Percentiles rank a stretch among this genome's conserved stretches.
These are phyloP conservation scores for Chloroclystis v-ata DNA, from an alignment of 2,888 invertebrate genomes.

Conservation along the genomic window DNA sequence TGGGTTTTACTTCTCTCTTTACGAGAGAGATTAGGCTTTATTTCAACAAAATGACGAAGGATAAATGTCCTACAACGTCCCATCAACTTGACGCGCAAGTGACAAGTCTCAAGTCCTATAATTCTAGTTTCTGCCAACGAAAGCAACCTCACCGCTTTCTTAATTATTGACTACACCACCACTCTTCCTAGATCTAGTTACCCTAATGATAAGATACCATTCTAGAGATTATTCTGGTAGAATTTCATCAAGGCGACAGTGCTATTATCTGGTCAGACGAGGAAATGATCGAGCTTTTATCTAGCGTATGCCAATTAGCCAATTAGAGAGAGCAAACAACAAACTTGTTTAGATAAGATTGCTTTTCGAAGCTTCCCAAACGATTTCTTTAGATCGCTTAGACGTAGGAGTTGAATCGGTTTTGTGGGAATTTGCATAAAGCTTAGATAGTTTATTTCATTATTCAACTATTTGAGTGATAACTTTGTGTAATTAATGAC, in stretches of 20 bases:
- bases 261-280: slow-evolving; percentile 59
- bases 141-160: not conserved
- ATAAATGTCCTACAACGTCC: too few relatives aligned
- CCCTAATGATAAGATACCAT: not conserved
- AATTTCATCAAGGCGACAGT: slow-evolving; percentile 66
- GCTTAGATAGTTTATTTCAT: too few relatives aligned
- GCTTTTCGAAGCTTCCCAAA: slow-evolving; percentile 37
- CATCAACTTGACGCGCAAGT: too few relatives aligned
- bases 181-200: not conserved
- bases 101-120: too few relatives aligned
- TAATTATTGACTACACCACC: not conserved
- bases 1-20: too few relatives aligned
- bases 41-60: too few relatives aligned
- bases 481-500: too few relatives aligned
- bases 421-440: too few relatives aligned
- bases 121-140: not conserved
- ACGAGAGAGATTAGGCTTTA: too few relatives aligned
- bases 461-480: too few relatives aligned
- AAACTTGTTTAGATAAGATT: slow-evolving; percentile 35
- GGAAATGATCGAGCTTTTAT: slow-evolving; percentile 70
- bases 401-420: not conserved
- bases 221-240: slow-evolving; percentile 26
- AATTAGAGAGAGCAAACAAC: slow-evolving; percentile 72
- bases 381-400: slow-evolving; percentile 29
- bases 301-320: slow-evolving; percentile 75